Percentiles rank a stretch among this genome's conserved stretches.
Conservation (phyloP, 1,140 invertebrate genomes). For the Carposina sasakii region DNA sequence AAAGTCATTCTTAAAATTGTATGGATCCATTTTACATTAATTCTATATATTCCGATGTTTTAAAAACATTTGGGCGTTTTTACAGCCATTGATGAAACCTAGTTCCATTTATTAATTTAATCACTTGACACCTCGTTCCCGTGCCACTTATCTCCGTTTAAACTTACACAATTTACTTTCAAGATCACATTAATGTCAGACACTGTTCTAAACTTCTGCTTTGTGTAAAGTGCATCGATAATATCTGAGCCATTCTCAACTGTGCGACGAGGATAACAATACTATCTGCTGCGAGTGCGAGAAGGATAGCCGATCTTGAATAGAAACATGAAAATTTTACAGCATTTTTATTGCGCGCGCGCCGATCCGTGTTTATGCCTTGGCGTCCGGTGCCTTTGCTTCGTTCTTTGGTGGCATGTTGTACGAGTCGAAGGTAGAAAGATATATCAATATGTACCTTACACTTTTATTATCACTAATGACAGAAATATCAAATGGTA, state of each 20-base stretch:
- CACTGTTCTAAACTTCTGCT: conserved; percentile 60
- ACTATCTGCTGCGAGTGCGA: conserved; percentile 18
- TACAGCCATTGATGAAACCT: conserved; percentile 39
- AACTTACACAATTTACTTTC: conserved; percentile 68
- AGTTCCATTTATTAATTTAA: conserved; percentile 62
- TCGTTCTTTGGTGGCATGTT: conserved; percentile 11
- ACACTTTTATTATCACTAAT: too few relatives aligned
- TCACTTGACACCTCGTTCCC: conserved; percentile 61
- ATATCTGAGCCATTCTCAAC: conserved; percentile 61
- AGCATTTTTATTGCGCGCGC: conserved; percentile 65
- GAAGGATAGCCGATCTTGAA: conserved; percentile 39
- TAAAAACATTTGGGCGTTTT: too few relatives aligned
- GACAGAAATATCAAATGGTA: too few relatives aligned
- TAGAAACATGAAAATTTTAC: conserved; percentile 72
- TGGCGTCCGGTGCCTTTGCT: conserved; percentile 58
- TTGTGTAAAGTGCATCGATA: conserved; percentile 72
- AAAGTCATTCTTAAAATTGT: too few relatives aligned
- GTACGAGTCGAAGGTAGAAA: too few relatives aligned
- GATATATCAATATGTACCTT: too few relatives aligned
- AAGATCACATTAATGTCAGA: conserved; percentile 68
- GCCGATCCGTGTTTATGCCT: conserved; percentile 56
- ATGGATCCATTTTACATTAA: too few relatives aligned
- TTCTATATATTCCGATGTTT: too few relatives aligned
- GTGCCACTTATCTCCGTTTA: conserved; percentile 56
- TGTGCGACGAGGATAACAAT: conserved; percentile 31